Conservation (phyloP, 1,140 invertebrate species). For the Heliconius eleuchia region DNA sequence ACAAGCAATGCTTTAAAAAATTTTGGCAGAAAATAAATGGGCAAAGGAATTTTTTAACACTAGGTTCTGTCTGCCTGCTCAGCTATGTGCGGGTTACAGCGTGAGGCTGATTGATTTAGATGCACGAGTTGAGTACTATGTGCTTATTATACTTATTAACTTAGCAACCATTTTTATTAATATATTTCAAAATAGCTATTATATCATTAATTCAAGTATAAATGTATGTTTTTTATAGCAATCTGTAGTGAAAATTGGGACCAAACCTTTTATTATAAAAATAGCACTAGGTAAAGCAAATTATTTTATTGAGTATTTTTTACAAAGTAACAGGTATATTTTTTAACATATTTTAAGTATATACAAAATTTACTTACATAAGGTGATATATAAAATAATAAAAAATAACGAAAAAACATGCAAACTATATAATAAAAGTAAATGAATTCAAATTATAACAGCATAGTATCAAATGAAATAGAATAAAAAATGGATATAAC, state of each 20-base stretch:
- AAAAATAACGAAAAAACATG: neutral
- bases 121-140: too few species aligned
- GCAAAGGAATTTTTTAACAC: too few species aligned
- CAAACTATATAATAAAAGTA: neutral
- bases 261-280: neutral
- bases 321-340: neutral
- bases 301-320: constrained; percentile 10
- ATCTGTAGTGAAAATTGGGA: neutral
- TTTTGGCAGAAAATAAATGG: too few species aligned
- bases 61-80: too few species aligned
- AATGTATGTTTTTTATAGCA: neutral
- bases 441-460: constrained; percentile 17
- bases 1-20: too few species aligned
- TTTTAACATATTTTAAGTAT: neutral
- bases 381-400: neutral
- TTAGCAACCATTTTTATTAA: too few species aligned
- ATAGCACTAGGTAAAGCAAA: neutral
- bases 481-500: constrained; percentile 82
- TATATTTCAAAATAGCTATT: too few species aligned
- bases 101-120: too few species aligned
- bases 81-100: too few species aligned
- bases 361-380: neutral
- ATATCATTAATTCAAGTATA: too few species aligned
- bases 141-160: too few species aligned
- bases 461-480: constrained; percentile 50